phyloP scores from a whole-genome alignment of 1,140 invertebrate genomes.

The Temnothorax longispinosus region DNA sequence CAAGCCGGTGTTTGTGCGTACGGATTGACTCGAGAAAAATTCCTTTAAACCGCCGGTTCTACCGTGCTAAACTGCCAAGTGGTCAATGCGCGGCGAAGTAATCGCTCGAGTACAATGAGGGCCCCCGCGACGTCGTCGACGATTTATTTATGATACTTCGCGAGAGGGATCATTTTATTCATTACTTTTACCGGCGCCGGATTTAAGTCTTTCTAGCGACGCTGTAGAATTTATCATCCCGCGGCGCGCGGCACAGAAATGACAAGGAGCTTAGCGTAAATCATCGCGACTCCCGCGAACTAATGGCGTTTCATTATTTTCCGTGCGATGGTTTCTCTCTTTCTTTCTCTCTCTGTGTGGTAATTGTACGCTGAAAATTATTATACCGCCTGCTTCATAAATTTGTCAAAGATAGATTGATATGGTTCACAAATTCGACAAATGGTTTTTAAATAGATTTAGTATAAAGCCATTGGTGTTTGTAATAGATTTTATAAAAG shows the following conservation, averaged over 20 bases:
- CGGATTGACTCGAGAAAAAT: conserved; percentile 15
- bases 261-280: conserved; percentile 42
- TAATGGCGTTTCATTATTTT: conserved; percentile 25
- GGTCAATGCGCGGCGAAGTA: conserved; percentile 15
- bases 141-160: conserved; percentile 60
- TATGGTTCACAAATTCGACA: neutral
- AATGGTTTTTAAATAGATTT: neutral
- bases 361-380: conserved; percentile 22
- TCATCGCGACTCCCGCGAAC: conserved; percentile 25
- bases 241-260: conserved; percentile 28
- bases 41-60: conserved; percentile 11
- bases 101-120: conserved; percentile 29
- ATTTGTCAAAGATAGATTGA: neutral
- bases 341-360: neutral
- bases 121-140: conserved; percentile 40
- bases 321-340: neutral
- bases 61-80: conserved; percentile 38
- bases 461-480: neutral
- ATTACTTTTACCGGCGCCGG: conserved; percentile 22
- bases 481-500: neutral
- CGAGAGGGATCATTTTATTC: conserved; percentile 60
- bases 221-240: conserved; percentile 59
- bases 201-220: conserved; percentile 52
- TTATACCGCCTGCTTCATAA: neutral
- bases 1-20: neutral